Percentiles rank a stretch among this genome's conserved stretches.
Evolutionary conservation across 2,888 invertebrate species (phyloP).

Genomic region (Leptura quadrifasciata): DNA sequence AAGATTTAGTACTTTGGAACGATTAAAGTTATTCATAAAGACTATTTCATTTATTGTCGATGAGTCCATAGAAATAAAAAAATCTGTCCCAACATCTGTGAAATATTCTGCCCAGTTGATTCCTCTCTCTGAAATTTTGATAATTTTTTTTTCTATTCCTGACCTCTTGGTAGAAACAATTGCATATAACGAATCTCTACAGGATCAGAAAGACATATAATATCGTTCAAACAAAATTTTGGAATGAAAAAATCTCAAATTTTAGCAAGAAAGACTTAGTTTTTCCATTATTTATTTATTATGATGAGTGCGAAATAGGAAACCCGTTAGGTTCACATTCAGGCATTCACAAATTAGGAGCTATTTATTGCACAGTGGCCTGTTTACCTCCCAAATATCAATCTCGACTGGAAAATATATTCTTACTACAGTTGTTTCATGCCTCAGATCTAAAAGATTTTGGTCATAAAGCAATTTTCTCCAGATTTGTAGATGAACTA

Average conservation of each 20-base stretch:
- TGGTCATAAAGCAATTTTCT: constrained; percentile 43
- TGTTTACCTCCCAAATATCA: no score
- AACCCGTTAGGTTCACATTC: no score
- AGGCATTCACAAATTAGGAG: no score
- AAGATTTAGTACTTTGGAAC: background rate
- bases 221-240: no score
- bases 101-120: background rate
- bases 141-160: background rate
- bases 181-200: background rate
- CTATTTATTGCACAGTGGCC: no score
- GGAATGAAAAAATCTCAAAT: no score
- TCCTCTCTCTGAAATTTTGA: background rate
- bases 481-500: constrained; percentile 40
- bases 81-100: background rate
- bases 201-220: background rate
- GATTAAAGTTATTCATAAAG: background rate
- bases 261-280: no score
- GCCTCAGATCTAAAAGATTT: constrained; percentile 36
- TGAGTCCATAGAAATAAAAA: background rate
- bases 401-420: no score
- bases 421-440: constrained; percentile 34
- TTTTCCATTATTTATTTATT: no score
- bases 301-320: no score
- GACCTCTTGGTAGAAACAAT: background rate
- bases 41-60: background rate